These are phyloP conservation scores for Chironomus striatipennis DNA, from an alignment of 1,140 invertebrate genomes.

Conservation along the genomic window DNA sequence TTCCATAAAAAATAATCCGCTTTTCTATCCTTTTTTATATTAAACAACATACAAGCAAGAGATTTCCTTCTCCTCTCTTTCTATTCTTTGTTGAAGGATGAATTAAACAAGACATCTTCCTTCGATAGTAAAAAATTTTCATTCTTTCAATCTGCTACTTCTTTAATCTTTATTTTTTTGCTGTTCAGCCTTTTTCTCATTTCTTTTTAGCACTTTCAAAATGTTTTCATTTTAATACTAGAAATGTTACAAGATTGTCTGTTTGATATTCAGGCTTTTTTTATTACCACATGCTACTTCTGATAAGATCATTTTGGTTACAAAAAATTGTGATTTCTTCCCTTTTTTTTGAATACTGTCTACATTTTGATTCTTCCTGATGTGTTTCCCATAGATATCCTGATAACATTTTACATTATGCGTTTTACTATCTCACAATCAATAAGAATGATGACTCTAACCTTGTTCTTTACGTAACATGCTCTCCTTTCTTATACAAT, in stretches of 20 bases:
- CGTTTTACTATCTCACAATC: too few species aligned
- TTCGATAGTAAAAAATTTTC: background rate
- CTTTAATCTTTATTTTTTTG: background rate
- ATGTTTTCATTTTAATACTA: background rate
- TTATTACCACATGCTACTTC: too few species aligned
- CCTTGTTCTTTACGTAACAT: too few species aligned
- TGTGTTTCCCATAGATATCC: too few species aligned
- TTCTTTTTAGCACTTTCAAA: background rate
- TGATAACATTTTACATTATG: too few species aligned
- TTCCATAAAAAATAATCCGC: background rate
- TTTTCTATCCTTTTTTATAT: slow-evolving; percentile 6
- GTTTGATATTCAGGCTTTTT: too few species aligned
- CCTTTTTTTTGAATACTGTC: too few species aligned
- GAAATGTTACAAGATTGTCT: background rate
- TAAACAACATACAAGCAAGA: background rate
- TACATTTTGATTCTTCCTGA: too few species aligned
- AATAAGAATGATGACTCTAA: too few species aligned
- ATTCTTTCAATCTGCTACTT: background rate
- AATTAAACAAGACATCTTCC: slow-evolving; percentile 9
- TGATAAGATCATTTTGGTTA: too few species aligned
- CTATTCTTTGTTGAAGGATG: background rate
- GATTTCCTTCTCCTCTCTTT: background rate
- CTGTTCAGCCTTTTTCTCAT: background rate
- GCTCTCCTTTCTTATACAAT: too few species aligned
- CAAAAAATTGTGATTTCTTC: too few species aligned